Evolutionary conservation across 2,797 vertebrate species (phyloP), one percentile per base, ranked within the genome.

Genomic region (Chaenodraco wilsoni): DNA sequence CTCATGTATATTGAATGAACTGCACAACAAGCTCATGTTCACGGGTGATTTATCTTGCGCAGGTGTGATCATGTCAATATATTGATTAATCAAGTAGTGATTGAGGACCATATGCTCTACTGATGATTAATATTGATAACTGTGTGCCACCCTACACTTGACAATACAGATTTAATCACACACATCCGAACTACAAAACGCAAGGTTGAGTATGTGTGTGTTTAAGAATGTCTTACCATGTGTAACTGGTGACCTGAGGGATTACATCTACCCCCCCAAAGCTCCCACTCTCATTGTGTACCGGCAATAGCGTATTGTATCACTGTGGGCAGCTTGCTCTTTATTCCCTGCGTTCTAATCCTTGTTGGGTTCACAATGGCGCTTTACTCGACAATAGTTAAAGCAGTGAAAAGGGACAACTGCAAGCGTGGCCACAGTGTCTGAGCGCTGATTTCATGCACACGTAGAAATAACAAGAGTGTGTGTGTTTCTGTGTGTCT

Each of bases 361-460:
- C 88, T 76, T 89, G 92, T 93, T 91, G 64, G 82, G 49, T 66
- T 57, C 79, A 91, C 87, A 93, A 92, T 91, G 83, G 90, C 56
- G 76, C 80, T 91, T 91, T 87, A 79, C 65, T 76, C 59, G 69
- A 91, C 90, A 92, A 89, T 86, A 55, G 90, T 84, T 83, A 75
- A 83, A 83, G 85, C 79, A 84, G 61, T 84, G 87, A 87, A 89
- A 91, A 73, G 88, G 84, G 82, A 89, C 88, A 86, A 88, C 84
- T 74, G 81, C 88, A 92, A 93, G 91, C 74, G 79, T 89, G 90
- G 88, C 89, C 85, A 43, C 79, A 52, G 84, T 52, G 87, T 92
- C 91, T 91, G 89, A 92, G 87, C 72, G 60, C 84, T 84, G 88
- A 93, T 94, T 94, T 93, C 88, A 93, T 88, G 87, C 83, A 41